phyloP scores from a whole-genome alignment of 2,797 vertebrate species.

The Streptopelia turtur region DNA sequence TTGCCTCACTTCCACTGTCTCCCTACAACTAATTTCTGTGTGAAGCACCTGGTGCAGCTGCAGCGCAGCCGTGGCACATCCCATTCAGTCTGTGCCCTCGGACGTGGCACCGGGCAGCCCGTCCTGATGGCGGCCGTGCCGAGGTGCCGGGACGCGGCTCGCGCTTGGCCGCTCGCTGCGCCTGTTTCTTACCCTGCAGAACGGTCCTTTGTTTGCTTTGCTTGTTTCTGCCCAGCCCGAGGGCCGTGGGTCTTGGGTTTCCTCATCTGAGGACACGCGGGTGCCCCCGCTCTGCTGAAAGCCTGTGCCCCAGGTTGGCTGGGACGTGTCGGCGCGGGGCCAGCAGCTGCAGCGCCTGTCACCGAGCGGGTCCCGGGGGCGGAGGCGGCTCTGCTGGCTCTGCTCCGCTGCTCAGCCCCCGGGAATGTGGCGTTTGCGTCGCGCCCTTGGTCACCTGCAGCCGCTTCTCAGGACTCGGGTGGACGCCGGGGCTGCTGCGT shows the following conservation, averaged over 20 bases:
- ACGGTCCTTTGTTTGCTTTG: background rate
- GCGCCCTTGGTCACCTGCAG: background rate
- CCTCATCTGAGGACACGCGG: background rate
- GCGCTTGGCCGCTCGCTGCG: background rate
- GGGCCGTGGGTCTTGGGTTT: background rate
- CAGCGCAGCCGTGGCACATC: accelerated
- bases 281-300: background rate
- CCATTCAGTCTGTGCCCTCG: background rate
- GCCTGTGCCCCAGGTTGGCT: background rate
- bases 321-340: background rate
- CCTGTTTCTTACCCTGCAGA: background rate
- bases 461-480: background rate
- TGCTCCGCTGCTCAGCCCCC: background rate
- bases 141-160: background rate
- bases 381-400: background rate
- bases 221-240: background rate
- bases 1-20: background rate
- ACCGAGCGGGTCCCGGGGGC: background rate
- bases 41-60: background rate
- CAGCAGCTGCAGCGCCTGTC: background rate
- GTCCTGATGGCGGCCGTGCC: background rate
- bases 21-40: background rate
- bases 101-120: background rate
- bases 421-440: background rate
- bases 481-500: background rate